Conservation (phyloP, 2,113 vertebrate genomes). For the Antechinus flavipes region DNA sequence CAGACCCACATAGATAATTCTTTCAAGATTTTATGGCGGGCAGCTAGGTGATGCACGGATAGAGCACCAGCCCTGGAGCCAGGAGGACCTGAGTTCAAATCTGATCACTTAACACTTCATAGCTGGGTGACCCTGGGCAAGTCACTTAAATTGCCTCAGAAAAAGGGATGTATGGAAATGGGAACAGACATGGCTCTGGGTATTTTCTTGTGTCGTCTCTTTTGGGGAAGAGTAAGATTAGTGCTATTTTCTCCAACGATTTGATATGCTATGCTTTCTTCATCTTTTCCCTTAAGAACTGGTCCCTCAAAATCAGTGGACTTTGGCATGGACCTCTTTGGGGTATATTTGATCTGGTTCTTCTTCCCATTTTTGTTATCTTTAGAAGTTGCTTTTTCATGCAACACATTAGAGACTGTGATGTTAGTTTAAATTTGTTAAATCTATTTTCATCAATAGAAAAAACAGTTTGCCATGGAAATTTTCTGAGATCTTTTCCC, state of each 20-base stretch:
- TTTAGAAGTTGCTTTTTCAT: not conserved
- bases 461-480: not conserved
- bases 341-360: not conserved
- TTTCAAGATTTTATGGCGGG: not conserved
- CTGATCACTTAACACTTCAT: no score
- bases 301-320: not conserved
- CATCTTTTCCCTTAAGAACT: not conserved
- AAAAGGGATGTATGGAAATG: not conserved
- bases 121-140: no score
- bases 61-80: no score
- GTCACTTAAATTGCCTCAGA: no score
- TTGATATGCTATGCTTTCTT: not conserved
- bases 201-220: not conserved
- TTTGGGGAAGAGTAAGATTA: not conserved
- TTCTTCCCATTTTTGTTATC: not conserved
- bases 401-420: not conserved
- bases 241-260: not conserved
- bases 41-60: no score
- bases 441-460: not conserved
- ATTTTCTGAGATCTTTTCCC: not conserved
- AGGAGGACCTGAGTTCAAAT: no score
- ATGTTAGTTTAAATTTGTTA: not conserved
- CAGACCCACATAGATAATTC: not conserved
- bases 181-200: not conserved
- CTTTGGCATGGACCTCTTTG: not conserved